phyloP scores from a whole-genome alignment of 2,113 vertebrate species.

The Megaleporinus macrocephalus region DNA sequence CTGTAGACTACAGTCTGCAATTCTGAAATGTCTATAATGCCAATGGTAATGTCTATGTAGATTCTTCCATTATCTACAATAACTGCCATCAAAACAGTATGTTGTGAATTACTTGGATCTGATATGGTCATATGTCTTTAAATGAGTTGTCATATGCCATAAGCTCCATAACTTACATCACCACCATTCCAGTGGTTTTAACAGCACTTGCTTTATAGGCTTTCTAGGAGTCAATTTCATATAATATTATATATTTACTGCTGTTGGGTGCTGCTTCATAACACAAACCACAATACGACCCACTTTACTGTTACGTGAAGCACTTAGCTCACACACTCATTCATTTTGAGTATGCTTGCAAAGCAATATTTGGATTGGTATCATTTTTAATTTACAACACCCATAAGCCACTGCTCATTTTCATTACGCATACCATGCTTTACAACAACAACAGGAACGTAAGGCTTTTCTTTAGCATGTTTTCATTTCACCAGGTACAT shows the following conservation, averaged over 20 bases:
- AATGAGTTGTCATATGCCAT: not conserved
- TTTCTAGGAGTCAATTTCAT: conserved; percentile 8
- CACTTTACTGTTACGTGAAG: conserved; percentile 49
- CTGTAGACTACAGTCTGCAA: not conserved
- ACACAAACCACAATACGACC: conserved; percentile 33
- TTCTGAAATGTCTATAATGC: not conserved
- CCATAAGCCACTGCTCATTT: conserved; percentile 47
- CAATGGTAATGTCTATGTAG: not conserved
- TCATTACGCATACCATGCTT: conserved; percentile 16
- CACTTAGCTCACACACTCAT: conserved; percentile 28
- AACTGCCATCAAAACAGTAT: not conserved
- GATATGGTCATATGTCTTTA: not conserved
- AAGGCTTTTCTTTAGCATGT: not conserved
- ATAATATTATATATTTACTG: conserved; percentile 42
- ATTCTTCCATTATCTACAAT: not conserved
- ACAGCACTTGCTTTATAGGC: conserved; percentile 4
- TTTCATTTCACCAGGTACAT: conserved; percentile 5
- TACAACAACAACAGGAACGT: conserved; percentile 18
- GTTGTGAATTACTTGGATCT: not conserved
- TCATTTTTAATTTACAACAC: conserved; percentile 55
- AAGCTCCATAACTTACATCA: not conserved
- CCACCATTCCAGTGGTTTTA: not conserved
- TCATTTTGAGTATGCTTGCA: conserved; percentile 61
- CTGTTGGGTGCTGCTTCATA: conserved; percentile 29
- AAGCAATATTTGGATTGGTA: conserved; percentile 45